Evolutionary conservation across 2,113 vertebrate species (phyloP).

Genomic region (Cairina moschata): DNA sequence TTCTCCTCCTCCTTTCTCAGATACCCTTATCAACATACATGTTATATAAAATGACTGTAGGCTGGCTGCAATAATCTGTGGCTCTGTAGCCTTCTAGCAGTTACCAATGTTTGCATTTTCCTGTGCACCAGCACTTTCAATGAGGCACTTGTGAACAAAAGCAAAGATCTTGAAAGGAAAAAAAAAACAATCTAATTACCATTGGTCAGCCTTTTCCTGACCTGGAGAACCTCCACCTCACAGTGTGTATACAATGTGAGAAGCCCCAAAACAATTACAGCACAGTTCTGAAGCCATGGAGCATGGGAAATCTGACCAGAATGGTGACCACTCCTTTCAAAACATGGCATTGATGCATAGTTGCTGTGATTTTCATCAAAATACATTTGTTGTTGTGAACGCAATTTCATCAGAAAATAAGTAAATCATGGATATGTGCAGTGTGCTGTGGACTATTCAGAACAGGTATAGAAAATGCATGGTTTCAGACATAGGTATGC

Average conservation of each 20-base stretch:
- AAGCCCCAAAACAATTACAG: not conserved
- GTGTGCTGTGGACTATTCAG: not conserved
- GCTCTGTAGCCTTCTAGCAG: too few relatives aligned
- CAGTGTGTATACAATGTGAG: rapidly evolving
- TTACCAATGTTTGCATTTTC: not conserved
- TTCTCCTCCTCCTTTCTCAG: not conserved
- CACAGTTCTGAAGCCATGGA: not conserved
- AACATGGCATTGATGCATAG: not conserved
- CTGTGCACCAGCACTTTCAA: not conserved
- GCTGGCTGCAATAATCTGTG: too few relatives aligned
- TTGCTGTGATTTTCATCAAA: not conserved
- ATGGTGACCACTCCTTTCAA: not conserved
- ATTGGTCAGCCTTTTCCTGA: not conserved
- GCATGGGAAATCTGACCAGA: not conserved
- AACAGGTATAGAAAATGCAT: not conserved
- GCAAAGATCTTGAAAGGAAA: not conserved
- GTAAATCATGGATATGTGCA: not conserved
- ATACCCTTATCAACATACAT: rapidly evolving
- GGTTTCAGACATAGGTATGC: not conserved
- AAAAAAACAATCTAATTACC: not conserved
- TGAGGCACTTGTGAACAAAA: not conserved
- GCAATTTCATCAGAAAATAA: not conserved
- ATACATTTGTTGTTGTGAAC: not conserved
- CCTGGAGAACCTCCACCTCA: not conserved
- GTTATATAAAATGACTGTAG: not conserved